Base-by-base conservation (phyloP, 2,888 invertebrate species). In the Oscheius sp. region DNA sequence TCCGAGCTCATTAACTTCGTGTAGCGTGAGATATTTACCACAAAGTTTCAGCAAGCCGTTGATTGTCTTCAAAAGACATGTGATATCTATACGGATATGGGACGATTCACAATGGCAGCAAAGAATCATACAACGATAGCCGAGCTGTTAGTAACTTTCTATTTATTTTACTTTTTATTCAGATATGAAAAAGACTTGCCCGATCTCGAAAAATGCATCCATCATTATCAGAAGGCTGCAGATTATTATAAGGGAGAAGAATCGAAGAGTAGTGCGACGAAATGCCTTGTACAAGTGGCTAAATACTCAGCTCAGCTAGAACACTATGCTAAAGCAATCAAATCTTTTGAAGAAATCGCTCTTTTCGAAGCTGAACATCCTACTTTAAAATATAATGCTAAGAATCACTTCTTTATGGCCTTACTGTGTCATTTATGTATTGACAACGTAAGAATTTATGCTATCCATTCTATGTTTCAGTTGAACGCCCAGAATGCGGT, bases 161-260 rank as follows among this genome's bases (percentile, higher is more conserved):
- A 41, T 6, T 47, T 5, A 5, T 24, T 47, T 12, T 12, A 9
- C 8, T 8, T 9, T 14, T 9, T 50, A 61, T 74, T 20, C 38
- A 76, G 76, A 9, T 95, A 94, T 87, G 97, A 97, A 89, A 91
- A 91, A 9, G 95, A 96, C 85, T 49, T 74, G 6, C 82, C 86
- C 12, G 81, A 85, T 61, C 77, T 78, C 72, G 85, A 85, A 44
- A 71, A 81, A 63, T 92, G 95, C 26, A 92, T 96, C 85, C 91
- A 93, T 85, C 94, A 95, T 88, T 98, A 94, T 88, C 95, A 98
- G 86, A 94, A 95, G 87, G 97, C 98, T 1, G 95, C 96, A 0
- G 97, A 98, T 89, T 98, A 94, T 89, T 98, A 94, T 89, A 91
- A 92, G 85, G 97, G 97, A 59, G 98, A 98, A 88, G 97, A 98